Conservation (phyloP, 2,888 invertebrate species). For the Cephus sareptanus region DNA sequence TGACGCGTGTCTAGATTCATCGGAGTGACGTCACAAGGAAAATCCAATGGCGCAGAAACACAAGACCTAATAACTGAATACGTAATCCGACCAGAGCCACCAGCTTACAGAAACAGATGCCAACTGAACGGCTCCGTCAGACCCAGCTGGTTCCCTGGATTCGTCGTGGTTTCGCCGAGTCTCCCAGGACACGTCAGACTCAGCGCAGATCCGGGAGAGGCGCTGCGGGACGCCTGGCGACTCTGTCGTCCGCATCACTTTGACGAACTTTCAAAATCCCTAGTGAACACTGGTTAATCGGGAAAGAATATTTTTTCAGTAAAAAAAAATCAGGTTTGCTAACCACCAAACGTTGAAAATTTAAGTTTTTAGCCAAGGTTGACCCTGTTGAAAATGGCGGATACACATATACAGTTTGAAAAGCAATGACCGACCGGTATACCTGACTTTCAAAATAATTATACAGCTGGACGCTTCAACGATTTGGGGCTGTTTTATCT, state of each 20-base stretch:
- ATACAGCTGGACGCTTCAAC: background rate
- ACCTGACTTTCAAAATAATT: background rate
- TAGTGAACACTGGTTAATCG: conserved; percentile 32
- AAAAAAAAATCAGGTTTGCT: background rate
- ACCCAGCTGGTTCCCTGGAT: conserved; percentile 38
- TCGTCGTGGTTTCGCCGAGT: conserved; percentile 25
- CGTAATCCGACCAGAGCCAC: conserved; percentile 27
- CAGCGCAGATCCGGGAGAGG: conserved; percentile 36
- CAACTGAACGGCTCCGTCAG: conserved; percentile 37
- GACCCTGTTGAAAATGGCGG: background rate
- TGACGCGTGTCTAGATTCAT: conserved; percentile 16
- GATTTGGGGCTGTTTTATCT: background rate
- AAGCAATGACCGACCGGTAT: background rate
- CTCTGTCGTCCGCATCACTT: conserved; percentile 44
- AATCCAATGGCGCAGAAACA: conserved; percentile 1
- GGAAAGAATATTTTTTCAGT: background rate
- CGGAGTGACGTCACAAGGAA: conserved; percentile 9
- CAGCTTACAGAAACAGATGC: conserved; percentile 30
- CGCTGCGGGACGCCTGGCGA: conserved; percentile 32
- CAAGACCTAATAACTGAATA: conserved; percentile 30
- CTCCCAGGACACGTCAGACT: conserved; percentile 35
- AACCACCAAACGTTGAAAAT: background rate
- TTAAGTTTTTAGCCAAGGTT: background rate
- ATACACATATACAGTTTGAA: background rate
- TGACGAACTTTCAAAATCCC: conserved; percentile 37